Conservation (phyloP, 2,888 invertebrate genomes). For the Alcis repandata region DNA sequence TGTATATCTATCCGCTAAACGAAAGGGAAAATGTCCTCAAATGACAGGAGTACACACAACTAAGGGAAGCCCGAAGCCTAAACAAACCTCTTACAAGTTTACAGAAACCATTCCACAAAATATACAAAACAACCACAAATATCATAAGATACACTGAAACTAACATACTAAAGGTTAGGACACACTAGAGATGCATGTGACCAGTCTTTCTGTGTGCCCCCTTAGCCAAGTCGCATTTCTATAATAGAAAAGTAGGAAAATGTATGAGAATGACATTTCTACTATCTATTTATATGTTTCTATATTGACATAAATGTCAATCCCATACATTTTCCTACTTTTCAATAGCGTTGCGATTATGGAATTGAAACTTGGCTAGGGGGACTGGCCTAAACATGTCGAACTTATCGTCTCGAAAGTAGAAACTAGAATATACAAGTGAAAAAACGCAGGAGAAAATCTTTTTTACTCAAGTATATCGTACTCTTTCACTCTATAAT, state of each 20-base stretch:
- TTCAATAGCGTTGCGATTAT: too few species aligned
- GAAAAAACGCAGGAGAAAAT: not conserved
- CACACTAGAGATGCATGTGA: not conserved
- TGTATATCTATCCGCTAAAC: constrained; percentile 51
- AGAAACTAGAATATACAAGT: not conserved
- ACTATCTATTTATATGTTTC: too few species aligned
- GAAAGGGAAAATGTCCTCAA: constrained; percentile 64
- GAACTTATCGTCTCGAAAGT: constrained; percentile 11
- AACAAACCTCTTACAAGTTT: constrained; percentile 39
- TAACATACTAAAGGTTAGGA: constrained; percentile 31
- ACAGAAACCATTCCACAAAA: constrained; percentile 66
- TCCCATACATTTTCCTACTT: too few species aligned
- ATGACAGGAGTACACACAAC: constrained; percentile 49
- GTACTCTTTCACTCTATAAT: not conserved
- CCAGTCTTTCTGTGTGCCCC: not conserved
- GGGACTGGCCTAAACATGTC: constrained; percentile 16
- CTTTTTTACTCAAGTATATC: not conserved
- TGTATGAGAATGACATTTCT: too few species aligned
- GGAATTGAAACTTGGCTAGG: too few species aligned
- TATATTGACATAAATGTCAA: too few species aligned
- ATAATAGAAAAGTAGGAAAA: too few species aligned
- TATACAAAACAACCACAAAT: constrained; percentile 63
- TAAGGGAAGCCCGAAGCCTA: constrained; percentile 51
- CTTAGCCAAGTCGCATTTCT: too few species aligned
- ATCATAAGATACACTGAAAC: constrained; percentile 51